Base-by-base conservation (phyloP, 2,113 vertebrate species). In the Brachyhypopomus occidentalis region DNA sequence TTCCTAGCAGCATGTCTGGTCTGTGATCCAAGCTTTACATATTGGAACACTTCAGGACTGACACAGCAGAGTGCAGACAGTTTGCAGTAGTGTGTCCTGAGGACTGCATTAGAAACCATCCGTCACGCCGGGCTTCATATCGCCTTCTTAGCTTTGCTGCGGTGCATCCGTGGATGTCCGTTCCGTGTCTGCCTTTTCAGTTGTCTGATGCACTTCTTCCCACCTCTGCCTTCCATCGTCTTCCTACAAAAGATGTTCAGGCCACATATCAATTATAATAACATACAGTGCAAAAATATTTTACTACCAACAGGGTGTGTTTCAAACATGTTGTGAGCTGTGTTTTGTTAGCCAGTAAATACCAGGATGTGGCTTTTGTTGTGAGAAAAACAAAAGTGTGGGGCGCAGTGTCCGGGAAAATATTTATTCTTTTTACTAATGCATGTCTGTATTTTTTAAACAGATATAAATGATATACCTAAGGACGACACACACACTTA, bases 121-220 rank as follows among this genome's bases (percentile, higher is more conserved):
- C 17, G n/a, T 17, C 45, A 8, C n/a, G 0, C 30, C 27, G 22
- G 2, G 69, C 45, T 70, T 71, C 70, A 71, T 7, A 4, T 66
- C 22, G 3, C 23, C 63, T n/a, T 76, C 48, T 69, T 69, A 0
- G 80, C 48, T 79, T 76, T 76, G 48, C 2, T 3, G 4, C 19
- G 58, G 12, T 56, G 60, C 16, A 7, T 71, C n/a, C 30, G 73
- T 17, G 3, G 80, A 48, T 0, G 70, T 7, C 25, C 63, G 12
- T 66, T 67, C 45, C 25, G 48, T n/a, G 11, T 48, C 22, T 12
- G 85, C 30, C 48, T 86, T 23, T 55, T 58, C 70, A 36, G 56
- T 36, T 85, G 84, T 77, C 20, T 84, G 56, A 93, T 55, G 69
- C 93, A 94, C 36, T 63, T 27, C 59, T 75, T 89, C 17, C 17